Evolutionary conservation across 2,113 vertebrate species (phyloP), one percentile per base, ranked within the genome.

Genomic region (Talpa occidentalis): DNA sequence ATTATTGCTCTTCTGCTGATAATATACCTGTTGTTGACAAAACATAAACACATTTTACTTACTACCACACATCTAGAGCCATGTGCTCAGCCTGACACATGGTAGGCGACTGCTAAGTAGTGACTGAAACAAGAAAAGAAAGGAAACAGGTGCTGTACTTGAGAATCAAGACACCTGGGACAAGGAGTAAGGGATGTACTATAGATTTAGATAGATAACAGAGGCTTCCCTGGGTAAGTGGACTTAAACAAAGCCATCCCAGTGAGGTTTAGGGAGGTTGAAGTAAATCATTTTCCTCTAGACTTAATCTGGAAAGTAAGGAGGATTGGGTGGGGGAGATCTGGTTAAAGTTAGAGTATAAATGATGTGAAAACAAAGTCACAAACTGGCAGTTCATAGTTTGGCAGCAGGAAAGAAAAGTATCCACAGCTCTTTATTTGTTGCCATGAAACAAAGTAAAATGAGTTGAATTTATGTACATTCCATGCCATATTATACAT

Each of bases 401-500:
- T 37, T 79, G 62, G 86, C 87, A 92, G 83, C 11, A 94, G 52
- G 37, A 70, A 89, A 90, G 44, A 56, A 32, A 16, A 74, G 24
- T 70, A 42, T 60, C 5, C 1, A 70, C 47, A 56, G 59, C 42
- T 79, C 72, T 91, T 66, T 81, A 77, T 67, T 94, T 79, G 32
- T 66, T 90, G 49, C 15, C 40, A 87, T 87, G 35, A 87, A 87
- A 95, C 35, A 84, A 82, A 81, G 52, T 28, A 62, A 35, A 12
- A 86, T 54, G 80, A 89, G 49, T 69, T 83, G 56, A 52, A 89
- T 93, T 88, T 85, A 88, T 70, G 12, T 91, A 22, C 16, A 54
- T n/a, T 83, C 24, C n/a, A 89, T 47, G 42, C 40, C 37, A 86
- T 49, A 54, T 74, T 82, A 91, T 76, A 32, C n/a, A 49, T 91